Evolutionary conservation across 2,113 vertebrate genomes (phyloP).

Genomic region (Triplophysa tibetana): DNA sequence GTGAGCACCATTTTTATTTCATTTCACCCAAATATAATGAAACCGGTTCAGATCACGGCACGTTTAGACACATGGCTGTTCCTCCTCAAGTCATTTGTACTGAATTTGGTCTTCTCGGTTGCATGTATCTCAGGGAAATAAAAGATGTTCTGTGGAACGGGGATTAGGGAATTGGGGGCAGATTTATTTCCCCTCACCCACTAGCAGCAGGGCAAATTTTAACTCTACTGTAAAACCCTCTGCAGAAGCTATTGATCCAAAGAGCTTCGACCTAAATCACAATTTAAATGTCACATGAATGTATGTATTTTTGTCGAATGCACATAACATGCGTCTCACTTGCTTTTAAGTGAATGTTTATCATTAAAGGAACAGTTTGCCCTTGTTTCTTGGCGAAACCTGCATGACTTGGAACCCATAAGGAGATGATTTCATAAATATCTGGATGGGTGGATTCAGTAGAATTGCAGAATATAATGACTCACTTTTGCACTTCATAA

Average conservation of each 20-base stretch:
- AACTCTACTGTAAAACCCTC: constrained; percentile 12
- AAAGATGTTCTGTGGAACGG: constrained; percentile 1
- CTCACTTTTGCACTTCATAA: too few relatives aligned
- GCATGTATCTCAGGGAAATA: background rate
- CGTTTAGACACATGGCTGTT: background rate
- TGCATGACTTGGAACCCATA: too few relatives aligned
- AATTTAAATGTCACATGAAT: constrained; percentile 16
- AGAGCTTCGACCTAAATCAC: background rate
- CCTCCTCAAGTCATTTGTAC: constrained; percentile 25
- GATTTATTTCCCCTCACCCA: constrained; percentile 12
- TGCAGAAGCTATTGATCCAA: constrained; percentile 23
- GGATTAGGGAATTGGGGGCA: constrained; percentile 21
- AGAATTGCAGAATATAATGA: too few relatives aligned
- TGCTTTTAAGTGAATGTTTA: too few relatives aligned
- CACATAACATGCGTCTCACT: too few relatives aligned
- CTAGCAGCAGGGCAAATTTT: constrained; percentile 2
- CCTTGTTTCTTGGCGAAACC: too few relatives aligned
- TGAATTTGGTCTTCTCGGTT: background rate
- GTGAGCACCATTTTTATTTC: constrained; percentile 10
- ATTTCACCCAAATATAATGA: background rate
- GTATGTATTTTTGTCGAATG: constrained; percentile 1
- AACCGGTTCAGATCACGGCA: too few relatives aligned
- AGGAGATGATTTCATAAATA: background rate
- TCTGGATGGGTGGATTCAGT: too few relatives aligned
- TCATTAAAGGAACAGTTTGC: too few relatives aligned